phyloP scores from a whole-genome alignment of 1,140 invertebrate genomes.

The Cydia splendana region DNA sequence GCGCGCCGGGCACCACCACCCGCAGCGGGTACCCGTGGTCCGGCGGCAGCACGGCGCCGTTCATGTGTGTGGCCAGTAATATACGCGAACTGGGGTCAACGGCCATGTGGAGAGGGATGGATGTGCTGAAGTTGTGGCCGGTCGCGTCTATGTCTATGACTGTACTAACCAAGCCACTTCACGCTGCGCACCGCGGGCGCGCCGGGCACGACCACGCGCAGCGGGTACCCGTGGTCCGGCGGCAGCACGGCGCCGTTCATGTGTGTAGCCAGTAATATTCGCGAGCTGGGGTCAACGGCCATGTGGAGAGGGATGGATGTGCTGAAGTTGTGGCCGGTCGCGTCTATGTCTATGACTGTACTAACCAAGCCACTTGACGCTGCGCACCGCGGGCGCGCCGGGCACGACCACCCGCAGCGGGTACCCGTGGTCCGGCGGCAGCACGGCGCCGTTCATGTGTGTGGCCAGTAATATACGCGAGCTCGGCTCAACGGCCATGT shows the following conservation, averaged over 20 bases:
- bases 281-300: constrained; percentile 58
- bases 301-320: too few species aligned
- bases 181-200: constrained; percentile 91
- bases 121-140: too few species aligned
- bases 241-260: constrained; percentile 96
- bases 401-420: constrained; percentile 57
- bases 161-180: constrained; percentile 87
- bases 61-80: constrained; percentile 97
- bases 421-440: constrained; percentile 95
- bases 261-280: constrained; percentile 93
- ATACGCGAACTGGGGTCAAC: constrained; percentile 90
- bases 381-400: too few species aligned
- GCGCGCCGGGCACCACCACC: too few species aligned
- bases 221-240: constrained; percentile 95
- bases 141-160: background rate
- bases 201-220: constrained; percentile 95
- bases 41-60: constrained; percentile 88
- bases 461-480: constrained; percentile 93
- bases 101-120: constrained; percentile 80
- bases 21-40: constrained; percentile 92
- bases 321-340: too few species aligned
- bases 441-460: constrained; percentile 95
- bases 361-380: too few species aligned
- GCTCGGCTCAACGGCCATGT: constrained; percentile 88
- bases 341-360: constrained; percentile 40